Base-by-base conservation (phyloP, 2,797 vertebrate genomes). In the Gadopsis marmoratus region DNA sequence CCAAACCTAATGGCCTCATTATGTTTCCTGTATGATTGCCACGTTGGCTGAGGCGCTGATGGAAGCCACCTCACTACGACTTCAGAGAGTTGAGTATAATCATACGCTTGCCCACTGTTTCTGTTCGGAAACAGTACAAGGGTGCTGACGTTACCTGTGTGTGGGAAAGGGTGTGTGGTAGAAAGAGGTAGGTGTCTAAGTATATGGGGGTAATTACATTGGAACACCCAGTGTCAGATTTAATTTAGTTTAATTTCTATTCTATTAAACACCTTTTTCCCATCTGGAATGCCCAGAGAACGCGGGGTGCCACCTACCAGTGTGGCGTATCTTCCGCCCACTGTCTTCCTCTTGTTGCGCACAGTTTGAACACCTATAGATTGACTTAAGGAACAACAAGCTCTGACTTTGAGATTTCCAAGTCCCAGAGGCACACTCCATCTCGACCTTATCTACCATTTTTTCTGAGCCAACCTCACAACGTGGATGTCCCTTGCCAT, bases 81-180 rank as follows among this genome's bases (percentile, higher is more conserved):
- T 90, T 89, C 71, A 88, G 74, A 86, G 86, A 80, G 78, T 78
- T 47, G 54, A 78, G 84, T 59, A 83, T 86, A 92, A 92, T 94
- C 89, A 93, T 78, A 90, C 55, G 89, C 91, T 92, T 89, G 90
- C 89, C 82, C 86, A 88, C 92, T 85, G 91, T 93, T 92, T 82
- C 90, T 19, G 59, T 81, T 79, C 86, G 5, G 68, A 26, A 26
- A 26, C 61, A 61, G 68, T 35, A 82, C 78, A 82, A 89, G 88
- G 85, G 74, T 89, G 89, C 79, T 61, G 75, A 81, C 76, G 65
- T 75, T 76, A 67, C 80, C 65, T 48, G 7, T 35, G 65, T 74
- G 70, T 16, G 60, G 51, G 55, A 41, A 39, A 19, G 56, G 67
- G 71, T 56, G 70, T 10, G 65, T 50, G 73, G 19, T 47, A 3